Base-by-base conservation (phyloP, 2,888 invertebrate genomes). In the Aromia moschata region DNA sequence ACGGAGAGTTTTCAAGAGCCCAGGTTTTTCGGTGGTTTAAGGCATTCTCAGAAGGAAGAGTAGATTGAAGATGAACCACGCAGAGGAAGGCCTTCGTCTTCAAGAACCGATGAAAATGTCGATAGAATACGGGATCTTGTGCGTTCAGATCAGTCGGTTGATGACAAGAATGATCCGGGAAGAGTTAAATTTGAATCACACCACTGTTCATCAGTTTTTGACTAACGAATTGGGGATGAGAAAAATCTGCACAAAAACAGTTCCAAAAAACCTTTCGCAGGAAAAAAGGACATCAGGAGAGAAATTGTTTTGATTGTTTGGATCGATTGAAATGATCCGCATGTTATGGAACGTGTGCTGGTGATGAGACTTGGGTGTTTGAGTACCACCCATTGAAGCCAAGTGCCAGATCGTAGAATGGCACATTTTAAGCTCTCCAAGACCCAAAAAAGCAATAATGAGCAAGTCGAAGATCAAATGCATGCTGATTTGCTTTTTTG, bases 401-500 rank as follows among this genome's bases (percentile, higher is more conserved):
- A 25, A 25, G 7, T 7, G 25, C 4, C 25, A 25, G 25, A 25
- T 3, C 7, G 7, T 25, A 7, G 25, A 25, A 25, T 3, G 25
- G 25, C 3, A 25, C n/a, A n/a, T n/a, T n/a, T n/a, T n/a, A n/a
- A n/a, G n/a, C n/a, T n/a, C n/a, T n/a, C n/a, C 31, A n/a, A n/a
- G n/a, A n/a, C 31, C 31, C 3, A 38, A 46, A 31, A 30, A 46
- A 46, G 46, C 30, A 31, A 25, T 11, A 46, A 46, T 12, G 31
- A 46, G 31, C 12, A 46, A 25, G 31, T 46, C 31, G 14, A 46
- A 12, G 14, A 46, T 31, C 46, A 46, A 46, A 44, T 31, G 7
- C 2, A 38, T 38, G 38, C 15, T n/a, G 54, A 45, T 54, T 44
- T 54, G 44, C 20, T 36, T 54, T 36, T 45, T 44, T 14, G 54